Evolutionary conservation across 2,888 invertebrate species (phyloP), one percentile per base, ranked within the genome.

Genomic region (Epicampocera succincta): DNA sequence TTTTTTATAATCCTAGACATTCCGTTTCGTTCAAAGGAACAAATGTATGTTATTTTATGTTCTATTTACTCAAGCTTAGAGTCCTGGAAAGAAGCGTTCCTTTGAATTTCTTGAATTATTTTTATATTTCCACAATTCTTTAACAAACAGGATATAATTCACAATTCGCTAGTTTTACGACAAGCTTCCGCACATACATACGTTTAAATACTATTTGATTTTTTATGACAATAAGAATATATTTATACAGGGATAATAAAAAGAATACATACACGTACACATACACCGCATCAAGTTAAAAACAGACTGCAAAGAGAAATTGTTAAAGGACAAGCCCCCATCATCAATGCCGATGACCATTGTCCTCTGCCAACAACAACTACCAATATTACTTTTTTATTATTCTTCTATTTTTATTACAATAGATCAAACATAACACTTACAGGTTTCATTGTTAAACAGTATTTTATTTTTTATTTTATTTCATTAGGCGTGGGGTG

Each of bases 91-190:
- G 50, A 65, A 65, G 69, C 75, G 71, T 74, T 69, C 69, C 54
- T 87, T 85, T 87, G 87, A 88, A 88, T 88, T 87, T 87, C 87
- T 85, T 86, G 87, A 87, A 87, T 87, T 86, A 86, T 87, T 85
- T 87, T 87, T 87, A 86, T 87, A 85, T 87, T 86, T 87, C 82
- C 85, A 86, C 77, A 69, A 21, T 56, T 44, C 71, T 42, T 50
- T 46, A 33, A 25, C 71, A 33, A n/a, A 73, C 77, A 75, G 78
- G 86, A 87, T 87, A 87, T 89, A 88, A 89, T 88, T 88, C 88
- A 89, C 88, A 88, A 89, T 89, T 88, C 89, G 89, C 88, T 89
- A 88, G 88, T 89, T 89, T 89, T 89, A 89, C 88, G 89, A 89
- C 87, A 86, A 86, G 87, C 86, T 89, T 89, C 89, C 89, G 89